Conservation (phyloP, 2,888 invertebrate genomes). For the Leucophora obtusa region DNA sequence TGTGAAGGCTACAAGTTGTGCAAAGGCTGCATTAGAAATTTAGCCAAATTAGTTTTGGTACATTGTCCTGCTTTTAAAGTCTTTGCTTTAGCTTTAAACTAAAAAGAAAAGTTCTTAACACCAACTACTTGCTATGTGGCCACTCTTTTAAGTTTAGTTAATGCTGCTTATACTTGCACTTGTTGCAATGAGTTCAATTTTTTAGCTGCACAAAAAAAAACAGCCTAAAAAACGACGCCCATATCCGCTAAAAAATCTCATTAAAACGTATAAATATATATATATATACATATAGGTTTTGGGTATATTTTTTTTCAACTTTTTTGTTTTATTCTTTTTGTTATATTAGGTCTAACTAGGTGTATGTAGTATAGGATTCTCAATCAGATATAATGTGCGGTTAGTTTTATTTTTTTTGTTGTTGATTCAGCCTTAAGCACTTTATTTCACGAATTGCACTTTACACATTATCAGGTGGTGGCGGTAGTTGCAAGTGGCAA, state of each 20-base stretch:
- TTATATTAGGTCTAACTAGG: not conserved
- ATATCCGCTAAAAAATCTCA: constrained; percentile 54
- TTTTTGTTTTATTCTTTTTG: constrained; percentile 19
- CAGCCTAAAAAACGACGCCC: constrained; percentile 38
- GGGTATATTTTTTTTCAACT: not conserved
- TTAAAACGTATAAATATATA: constrained; percentile 54
- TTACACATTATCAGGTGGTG: constrained; percentile 61
- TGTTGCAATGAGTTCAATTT: constrained; percentile 47
- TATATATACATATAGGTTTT: too few relatives aligned
- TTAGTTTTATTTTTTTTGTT: constrained; percentile 31
- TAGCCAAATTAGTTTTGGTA: too few relatives aligned
- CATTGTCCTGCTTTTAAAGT: not conserved
- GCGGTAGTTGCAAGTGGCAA: constrained; percentile 56
- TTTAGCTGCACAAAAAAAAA: constrained; percentile 23
- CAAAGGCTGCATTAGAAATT: too few relatives aligned
- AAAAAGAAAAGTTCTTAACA: not conserved
- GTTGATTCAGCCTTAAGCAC: constrained; percentile 50
- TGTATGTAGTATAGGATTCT: constrained; percentile 31
- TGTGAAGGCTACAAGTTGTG: too few relatives aligned
- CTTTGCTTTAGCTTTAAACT: constrained; percentile 26
- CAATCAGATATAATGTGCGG: constrained; percentile 54
- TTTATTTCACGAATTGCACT: constrained; percentile 59
- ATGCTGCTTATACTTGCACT: constrained; percentile 28
- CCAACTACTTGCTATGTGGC: not conserved
- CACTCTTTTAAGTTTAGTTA: not conserved